phyloP scores from a whole-genome alignment of 2,888 invertebrate species.

The Glaucopsyche alexis region DNA sequence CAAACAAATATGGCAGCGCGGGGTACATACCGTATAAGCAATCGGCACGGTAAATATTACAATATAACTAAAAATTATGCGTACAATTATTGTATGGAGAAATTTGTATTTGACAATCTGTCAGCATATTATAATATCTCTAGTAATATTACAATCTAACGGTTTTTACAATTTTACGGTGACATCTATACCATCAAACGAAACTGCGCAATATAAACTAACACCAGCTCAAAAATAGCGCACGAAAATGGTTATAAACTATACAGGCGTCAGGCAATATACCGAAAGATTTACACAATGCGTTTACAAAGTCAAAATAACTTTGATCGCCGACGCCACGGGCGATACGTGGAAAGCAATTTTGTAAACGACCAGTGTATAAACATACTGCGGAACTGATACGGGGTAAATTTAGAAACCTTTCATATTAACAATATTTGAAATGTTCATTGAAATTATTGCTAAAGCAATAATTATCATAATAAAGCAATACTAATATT shows the following conservation, averaged over 20 bases:
- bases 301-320: conserved; percentile 28
- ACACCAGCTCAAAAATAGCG: background rate
- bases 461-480: background rate
- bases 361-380: conserved; percentile 29
- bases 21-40: no score
- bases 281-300: conserved; percentile 30
- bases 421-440: background rate
- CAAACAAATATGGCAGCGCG: no score
- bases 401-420: background rate
- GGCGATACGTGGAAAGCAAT: conserved; percentile 27
- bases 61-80: no score
- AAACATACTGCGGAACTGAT: conserved; percentile 1
- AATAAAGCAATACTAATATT: background rate
- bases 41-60: no score
- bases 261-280: conserved; percentile 27
- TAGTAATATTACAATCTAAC: no score
- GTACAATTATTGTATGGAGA: no score
- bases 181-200: no score
- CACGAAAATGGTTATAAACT: background rate
- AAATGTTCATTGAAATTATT: background rate
- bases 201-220: background rate
- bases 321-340: conserved; percentile 25
- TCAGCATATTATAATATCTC: no score
- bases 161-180: no score
- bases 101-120: no score